A percentile compares a stretch with the other conserved stretches of the same genome.
These are phyloP conservation scores for Urosaurus nigricauda DNA, from an alignment of 2,797 vertebrate species.

Conservation along the genomic window DNA sequence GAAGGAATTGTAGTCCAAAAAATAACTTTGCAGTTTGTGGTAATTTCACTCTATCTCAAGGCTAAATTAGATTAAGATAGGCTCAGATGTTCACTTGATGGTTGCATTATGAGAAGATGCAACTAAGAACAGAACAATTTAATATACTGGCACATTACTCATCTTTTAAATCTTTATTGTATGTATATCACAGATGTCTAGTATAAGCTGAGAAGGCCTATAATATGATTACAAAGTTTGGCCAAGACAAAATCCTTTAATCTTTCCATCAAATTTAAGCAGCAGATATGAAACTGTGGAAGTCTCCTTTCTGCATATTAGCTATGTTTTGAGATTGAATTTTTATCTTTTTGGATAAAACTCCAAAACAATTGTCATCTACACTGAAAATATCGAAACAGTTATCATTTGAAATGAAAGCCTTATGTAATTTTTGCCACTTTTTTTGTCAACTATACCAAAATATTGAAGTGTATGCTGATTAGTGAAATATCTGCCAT, in stretches of 20 bases:
- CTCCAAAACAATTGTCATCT: background rate
- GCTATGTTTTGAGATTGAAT: background rate
- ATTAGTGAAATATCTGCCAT: conserved; percentile 3
- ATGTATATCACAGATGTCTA: background rate
- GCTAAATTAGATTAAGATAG: background rate
- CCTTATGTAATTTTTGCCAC: background rate
- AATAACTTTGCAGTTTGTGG: no score
- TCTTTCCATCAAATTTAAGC: background rate
- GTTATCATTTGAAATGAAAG: background rate
- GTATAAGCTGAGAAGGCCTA: no score
- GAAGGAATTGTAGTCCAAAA: no score
- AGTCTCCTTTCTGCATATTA: background rate
- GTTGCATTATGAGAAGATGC: background rate
- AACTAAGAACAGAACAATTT: background rate
- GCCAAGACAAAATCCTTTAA: background rate
- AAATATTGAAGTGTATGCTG: background rate
- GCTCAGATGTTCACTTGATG: background rate
- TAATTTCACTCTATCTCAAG: no score
- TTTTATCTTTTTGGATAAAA: conserved; percentile 6
- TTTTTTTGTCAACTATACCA: background rate
- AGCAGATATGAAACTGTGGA: background rate
- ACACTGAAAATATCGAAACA: background rate
- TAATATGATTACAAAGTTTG: background rate
- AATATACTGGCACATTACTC: background rate
- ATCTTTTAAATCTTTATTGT: background rate